These are phyloP conservation scores for Xenotilapia flavipinnis DNA, from an alignment of 2,113 vertebrate species.

Conservation along the genomic window DNA sequence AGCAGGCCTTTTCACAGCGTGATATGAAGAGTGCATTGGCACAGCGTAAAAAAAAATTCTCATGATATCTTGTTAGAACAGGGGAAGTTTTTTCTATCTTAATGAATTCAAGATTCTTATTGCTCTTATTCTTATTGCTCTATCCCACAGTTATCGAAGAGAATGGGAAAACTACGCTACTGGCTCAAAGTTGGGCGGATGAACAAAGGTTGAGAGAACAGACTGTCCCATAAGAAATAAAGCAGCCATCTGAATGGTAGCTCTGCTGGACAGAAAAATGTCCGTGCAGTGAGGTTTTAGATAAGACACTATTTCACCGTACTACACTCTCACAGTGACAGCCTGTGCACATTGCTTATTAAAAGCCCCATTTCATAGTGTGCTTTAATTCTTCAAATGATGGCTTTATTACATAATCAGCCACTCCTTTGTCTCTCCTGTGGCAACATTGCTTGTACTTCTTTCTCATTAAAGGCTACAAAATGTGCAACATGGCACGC, in stretches of 20 bases:
- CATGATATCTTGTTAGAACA: not conserved
- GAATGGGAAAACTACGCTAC: not conserved
- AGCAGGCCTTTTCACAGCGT: not conserved
- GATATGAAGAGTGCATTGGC: not conserved
- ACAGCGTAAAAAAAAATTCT: not conserved
- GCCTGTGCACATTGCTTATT: not conserved
- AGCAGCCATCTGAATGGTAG: not conserved
- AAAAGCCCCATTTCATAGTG: not conserved
- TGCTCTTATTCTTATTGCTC: not conserved
- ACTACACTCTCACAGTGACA: not conserved
- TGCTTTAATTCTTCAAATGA: not conserved
- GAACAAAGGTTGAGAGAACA: slow-evolving; percentile 1
- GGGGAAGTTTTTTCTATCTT: not conserved
- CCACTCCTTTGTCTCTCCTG: not conserved
- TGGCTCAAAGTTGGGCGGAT: not conserved
- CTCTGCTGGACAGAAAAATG: not conserved
- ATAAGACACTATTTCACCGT: not conserved
- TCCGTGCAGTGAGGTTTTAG: not conserved
- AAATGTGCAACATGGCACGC: not conserved
- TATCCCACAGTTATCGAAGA: not conserved
- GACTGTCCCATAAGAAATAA: not conserved
- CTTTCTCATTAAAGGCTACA: not conserved
- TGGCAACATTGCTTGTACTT: not conserved
- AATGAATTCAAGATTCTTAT: not conserved
- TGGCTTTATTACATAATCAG: not conserved